Evolutionary conservation across 2,888 invertebrate species (phyloP), one percentile per base, ranked within the genome.

Genomic region (Amblyjoppa fuscipennis): DNA sequence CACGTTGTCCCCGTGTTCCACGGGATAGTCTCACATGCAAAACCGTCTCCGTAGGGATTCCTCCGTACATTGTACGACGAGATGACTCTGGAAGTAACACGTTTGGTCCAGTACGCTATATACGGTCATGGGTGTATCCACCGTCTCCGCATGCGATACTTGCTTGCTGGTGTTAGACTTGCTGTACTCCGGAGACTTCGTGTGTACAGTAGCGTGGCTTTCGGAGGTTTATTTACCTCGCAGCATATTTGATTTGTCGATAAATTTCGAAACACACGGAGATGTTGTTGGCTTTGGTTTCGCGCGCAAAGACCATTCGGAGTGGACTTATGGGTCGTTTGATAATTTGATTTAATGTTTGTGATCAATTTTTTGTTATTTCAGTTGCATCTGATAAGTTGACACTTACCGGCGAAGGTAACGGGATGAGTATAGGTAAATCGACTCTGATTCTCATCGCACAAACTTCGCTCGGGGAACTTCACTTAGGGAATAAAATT

Each of bases 41-140:
- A 84, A 84, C 74, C 83, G 41, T 41, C 31, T 75, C 79, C 69
- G 51, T 69, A 20, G 79, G 78, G 51, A 56, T 75, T 80, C 53
- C 76, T 70, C 25, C 71, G 76, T 81, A 31, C 45, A 81, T 73
- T 45, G 76, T 80, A 76, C 73, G 61, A 73, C 75, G 71, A 77
- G 80, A 81, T 77, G 80, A 81, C 76, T 79, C 38, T 73, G 76
- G 66, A 84, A 84, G 76, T 84, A 73, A 76, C 80, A 73, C 71
- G 53, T 73, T 80, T 71, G 64, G 83, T 75, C 64, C 71, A 25
- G 28, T 66, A 66, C 31, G 25, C 28, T 64, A 41, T 83, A 41
- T 83, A 41, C 45, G 76, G 64, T 84, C 84, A 75, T 76, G 25
- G 28, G 78, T 70, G 75, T 66, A 45, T 74, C 64, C 51, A 7